A percentile compares a stretch with the other conserved stretches of the same genome.
Evolutionary conservation across 2,797 vertebrate genomes (phyloP).

Genomic region (Argya squamiceps): DNA sequence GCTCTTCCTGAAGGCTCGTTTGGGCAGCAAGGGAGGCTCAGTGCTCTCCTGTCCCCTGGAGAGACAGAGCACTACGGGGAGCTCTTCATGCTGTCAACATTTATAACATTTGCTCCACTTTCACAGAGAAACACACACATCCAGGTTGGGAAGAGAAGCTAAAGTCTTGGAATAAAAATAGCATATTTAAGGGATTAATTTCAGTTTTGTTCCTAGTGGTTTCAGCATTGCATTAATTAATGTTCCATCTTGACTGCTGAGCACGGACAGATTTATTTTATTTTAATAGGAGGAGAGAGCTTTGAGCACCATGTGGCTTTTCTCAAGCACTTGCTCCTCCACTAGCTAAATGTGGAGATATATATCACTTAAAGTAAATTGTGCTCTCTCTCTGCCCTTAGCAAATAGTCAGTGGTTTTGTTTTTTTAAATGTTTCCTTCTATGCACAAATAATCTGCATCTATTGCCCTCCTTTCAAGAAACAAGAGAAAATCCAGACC

Average conservation of each 20-base stretch:
- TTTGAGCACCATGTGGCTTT: constrained; percentile 66
- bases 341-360: constrained; percentile 48
- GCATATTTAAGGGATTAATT: constrained; percentile 39
- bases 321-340: constrained; percentile 53
- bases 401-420: constrained; percentile 23
- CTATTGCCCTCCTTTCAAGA: constrained; percentile 34
- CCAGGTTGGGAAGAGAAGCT: not conserved
- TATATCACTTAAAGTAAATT: constrained; percentile 45
- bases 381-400: constrained; percentile 64
- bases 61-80: not conserved
- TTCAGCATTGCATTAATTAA: constrained; percentile 43
- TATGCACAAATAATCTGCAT: constrained; percentile 53
- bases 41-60: not conserved
- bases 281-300: constrained; percentile 54
- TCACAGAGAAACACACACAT: not conserved
- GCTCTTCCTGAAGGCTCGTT: not conserved
- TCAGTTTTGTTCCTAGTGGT: constrained; percentile 41
- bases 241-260: constrained; percentile 40
- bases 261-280: constrained; percentile 45
- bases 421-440: not conserved
- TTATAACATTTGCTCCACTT: not conserved
- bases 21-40: not conserved
- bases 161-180: constrained; percentile 32
- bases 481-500: constrained; percentile 38
- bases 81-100: not conserved